These are phyloP conservation scores for Bruchidius siliquastri DNA, from an alignment of 2,888 invertebrate genomes.

Conservation along the genomic window DNA sequence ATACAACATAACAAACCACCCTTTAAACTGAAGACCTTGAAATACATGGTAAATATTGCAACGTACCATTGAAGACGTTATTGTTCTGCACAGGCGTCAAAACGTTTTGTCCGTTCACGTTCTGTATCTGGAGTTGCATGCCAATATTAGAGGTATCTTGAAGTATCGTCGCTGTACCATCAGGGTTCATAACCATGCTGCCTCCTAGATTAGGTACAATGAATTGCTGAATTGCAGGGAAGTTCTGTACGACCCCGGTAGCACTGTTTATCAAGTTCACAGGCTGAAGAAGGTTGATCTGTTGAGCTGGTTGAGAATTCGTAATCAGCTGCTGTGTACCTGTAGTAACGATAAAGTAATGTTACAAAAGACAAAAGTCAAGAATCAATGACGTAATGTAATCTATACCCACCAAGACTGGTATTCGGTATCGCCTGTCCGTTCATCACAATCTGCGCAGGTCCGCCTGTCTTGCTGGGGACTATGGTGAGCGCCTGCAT, in stretches of 20 bases:
- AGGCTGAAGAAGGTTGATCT: constrained; percentile 74
- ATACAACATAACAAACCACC: too few species aligned
- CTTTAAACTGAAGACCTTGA: too few species aligned
- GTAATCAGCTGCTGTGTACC: constrained; percentile 67
- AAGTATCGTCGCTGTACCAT: constrained; percentile 63
- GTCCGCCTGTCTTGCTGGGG: constrained; percentile 68
- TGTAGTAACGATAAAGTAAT: not conserved
- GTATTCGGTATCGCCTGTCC: constrained; percentile 57
- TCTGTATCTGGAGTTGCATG: constrained; percentile 73
- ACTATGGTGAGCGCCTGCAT: constrained; percentile 73
- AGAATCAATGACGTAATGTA: too few species aligned
- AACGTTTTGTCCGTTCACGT: constrained; percentile 74
- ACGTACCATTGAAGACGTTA: constrained; percentile 56
- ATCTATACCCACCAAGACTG: constrained; percentile 58
- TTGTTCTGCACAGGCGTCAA: constrained; percentile 67
- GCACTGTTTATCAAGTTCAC: constrained; percentile 73
- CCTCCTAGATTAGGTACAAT: constrained; percentile 75
- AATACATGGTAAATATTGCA: not conserved
- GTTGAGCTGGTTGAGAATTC: constrained; percentile 48
- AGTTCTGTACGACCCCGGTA: constrained; percentile 67
- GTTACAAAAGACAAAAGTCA: too few species aligned
- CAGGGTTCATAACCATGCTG: constrained; percentile 79
- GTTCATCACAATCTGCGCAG: constrained; percentile 74
- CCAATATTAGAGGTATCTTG: constrained; percentile 67
- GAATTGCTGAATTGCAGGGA: constrained; percentile 77